Base-by-base conservation (phyloP, 2,113 vertebrate genomes). In the Nothocercus julius region DNA sequence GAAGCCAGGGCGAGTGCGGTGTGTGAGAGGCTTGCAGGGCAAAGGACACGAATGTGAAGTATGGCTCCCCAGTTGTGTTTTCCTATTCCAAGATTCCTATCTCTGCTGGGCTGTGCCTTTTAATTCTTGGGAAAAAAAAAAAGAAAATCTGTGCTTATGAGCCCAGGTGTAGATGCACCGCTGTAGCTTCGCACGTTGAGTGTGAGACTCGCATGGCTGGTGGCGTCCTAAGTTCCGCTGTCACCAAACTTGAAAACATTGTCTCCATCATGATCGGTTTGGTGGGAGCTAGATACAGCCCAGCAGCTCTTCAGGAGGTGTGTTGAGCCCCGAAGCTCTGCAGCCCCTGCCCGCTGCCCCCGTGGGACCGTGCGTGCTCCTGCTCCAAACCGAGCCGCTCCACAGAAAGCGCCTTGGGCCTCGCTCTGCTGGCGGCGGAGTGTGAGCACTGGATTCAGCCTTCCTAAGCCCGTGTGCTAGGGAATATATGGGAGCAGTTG, bases 21-120 rank as follows among this genome's bases (percentile, higher is more conserved):
- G 67, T 1, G 3, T 47, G 34, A 82, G 34, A 83, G 54, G 10
- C 0, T 0, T 45, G 42, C 11, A 54, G 83, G 24, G 56, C 45
- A 58, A 34, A 67, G 62, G 58, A 85, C 61, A 56, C 38, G 34
- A 42, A 3, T 30, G 54, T 85, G 44, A 34, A 82, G 84, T n/a
- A 4, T 47, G 69, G 34, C 59, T 80, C 27, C 62, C 11, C 58
- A 30, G 53, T 63, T 80, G 24, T 82, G 84, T 85, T 83, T 54
- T 87, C 84, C 49, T 76, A 5, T 68, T 89, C 49, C 24, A 53
- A 79, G 53, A 56, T 73, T 49, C 15, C 84, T 68, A 68, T 44
- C 53, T 74, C 47, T 72, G 68, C 38, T 0, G 0, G 19, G 25
- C n/a, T 84, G 28, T 84, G 32, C 7, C 27, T 90, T 44, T 93